These are phyloP conservation scores for Catagonus wagneri DNA, from an alignment of 2,113 vertebrate species.

Conservation along the genomic window DNA sequence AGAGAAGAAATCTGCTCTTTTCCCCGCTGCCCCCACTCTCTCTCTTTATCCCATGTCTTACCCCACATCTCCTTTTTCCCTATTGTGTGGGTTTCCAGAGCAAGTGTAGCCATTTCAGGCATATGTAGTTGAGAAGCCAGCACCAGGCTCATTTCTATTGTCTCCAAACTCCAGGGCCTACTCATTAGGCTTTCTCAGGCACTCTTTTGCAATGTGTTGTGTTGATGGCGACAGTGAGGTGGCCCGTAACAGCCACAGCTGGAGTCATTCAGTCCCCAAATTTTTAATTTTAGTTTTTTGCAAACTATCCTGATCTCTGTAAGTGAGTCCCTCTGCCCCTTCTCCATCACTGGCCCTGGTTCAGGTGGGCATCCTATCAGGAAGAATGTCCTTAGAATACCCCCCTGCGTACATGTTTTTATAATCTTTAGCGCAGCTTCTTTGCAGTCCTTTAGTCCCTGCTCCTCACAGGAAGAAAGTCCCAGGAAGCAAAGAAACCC, in stretches of 20 bases:
- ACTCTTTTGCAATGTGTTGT: not conserved
- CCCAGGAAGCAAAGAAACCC: not conserved
- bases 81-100: fast-evolving
- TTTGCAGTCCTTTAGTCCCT: not conserved
- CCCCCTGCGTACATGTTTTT: not conserved
- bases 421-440: not conserved
- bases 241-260: not conserved
- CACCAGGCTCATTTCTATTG: not conserved
- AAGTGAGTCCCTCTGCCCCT: not conserved
- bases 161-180: not conserved
- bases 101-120: not conserved
- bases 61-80: not conserved
- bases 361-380: not conserved
- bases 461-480: not conserved
- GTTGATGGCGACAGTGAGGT: not conserved
- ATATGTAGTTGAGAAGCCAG: not conserved
- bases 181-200: not conserved
- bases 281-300: not conserved
- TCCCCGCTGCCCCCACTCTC: not conserved
- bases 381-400: not conserved
- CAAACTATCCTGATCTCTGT: not conserved
- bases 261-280: not conserved
- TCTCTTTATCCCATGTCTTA: not conserved
- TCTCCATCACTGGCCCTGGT: not conserved
- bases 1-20: not conserved